These are phyloP conservation scores for Lichenostomus cassidix DNA, from an alignment of 2,113 vertebrate genomes.

Conservation along the genomic window DNA sequence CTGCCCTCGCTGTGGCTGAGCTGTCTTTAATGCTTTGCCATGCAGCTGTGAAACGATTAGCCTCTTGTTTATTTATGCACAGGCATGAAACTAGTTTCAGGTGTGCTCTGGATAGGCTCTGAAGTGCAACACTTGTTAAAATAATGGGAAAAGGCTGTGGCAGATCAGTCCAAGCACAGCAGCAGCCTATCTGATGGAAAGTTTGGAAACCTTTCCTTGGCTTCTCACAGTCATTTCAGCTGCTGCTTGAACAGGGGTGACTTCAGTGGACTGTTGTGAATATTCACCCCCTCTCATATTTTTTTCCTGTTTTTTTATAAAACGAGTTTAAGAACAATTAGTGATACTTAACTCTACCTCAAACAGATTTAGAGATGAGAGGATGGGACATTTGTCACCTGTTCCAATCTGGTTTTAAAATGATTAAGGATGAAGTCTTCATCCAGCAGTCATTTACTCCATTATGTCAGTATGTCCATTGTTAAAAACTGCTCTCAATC, in stretches of 20 bases:
- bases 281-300: fast-evolving
- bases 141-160: neutral
- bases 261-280: neutral
- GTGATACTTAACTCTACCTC: neutral
- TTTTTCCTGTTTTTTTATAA: neutral
- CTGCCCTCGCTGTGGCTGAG: fast-evolving
- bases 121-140: neutral
- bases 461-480: neutral
- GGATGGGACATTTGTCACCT: neutral
- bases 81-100: neutral
- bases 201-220: neutral
- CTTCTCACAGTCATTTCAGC: neutral
- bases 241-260: neutral
- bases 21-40: neutral
- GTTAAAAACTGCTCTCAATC: neutral
- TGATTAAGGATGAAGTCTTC: neutral
- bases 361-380: neutral
- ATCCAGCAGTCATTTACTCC: neutral
- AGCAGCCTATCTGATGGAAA: neutral
- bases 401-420: neutral
- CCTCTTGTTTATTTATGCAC: neutral
- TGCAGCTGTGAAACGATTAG: neutral
- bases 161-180: neutral
- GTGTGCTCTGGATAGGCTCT: neutral
- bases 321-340: neutral